phyloP scores from a whole-genome alignment of 2,888 invertebrate species.

The Caenorhabditis wallacei region DNA sequence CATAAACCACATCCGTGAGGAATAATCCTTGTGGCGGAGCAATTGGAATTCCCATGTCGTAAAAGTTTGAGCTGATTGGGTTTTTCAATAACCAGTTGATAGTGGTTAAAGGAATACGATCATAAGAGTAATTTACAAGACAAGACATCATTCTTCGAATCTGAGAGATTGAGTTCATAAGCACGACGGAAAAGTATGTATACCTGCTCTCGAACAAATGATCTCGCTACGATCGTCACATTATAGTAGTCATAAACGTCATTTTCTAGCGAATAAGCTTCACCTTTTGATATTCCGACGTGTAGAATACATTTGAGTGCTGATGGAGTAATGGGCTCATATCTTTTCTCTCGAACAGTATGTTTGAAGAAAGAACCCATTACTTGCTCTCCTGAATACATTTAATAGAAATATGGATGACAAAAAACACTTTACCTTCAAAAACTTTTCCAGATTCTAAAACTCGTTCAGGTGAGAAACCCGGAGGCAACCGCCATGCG shows the following conservation, averaged over 20 bases:
- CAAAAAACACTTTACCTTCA: constrained; percentile 63
- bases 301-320: constrained; percentile 68
- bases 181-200: no score
- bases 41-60: constrained; percentile 66
- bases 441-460: constrained; percentile 68
- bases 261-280: constrained; percentile 67
- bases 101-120: constrained; percentile 49
- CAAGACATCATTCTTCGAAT: constrained; percentile 79
- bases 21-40: constrained; percentile 77
- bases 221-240: constrained; percentile 74
- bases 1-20: constrained; percentile 78
- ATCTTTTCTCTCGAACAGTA: constrained; percentile 70
- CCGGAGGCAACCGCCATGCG: constrained; percentile 73
- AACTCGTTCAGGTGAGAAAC: constrained; percentile 67
- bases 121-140: constrained; percentile 72
- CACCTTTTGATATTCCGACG: constrained; percentile 69
- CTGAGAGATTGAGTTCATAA: constrained; percentile 48
- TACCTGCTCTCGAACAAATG: constrained; percentile 78
- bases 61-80: constrained; percentile 73
- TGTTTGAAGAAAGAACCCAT: constrained; percentile 80
- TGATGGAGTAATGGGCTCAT: constrained; percentile 62
- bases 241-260: constrained; percentile 78
- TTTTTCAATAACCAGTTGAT: constrained; percentile 75
- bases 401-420: neutral
- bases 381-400: constrained; percentile 66